A percentile compares a stretch with the other conserved stretches of the same genome.
phyloP scores from a whole-genome alignment of 2,113 vertebrate genomes.

The Coracopsis vasa region DNA sequence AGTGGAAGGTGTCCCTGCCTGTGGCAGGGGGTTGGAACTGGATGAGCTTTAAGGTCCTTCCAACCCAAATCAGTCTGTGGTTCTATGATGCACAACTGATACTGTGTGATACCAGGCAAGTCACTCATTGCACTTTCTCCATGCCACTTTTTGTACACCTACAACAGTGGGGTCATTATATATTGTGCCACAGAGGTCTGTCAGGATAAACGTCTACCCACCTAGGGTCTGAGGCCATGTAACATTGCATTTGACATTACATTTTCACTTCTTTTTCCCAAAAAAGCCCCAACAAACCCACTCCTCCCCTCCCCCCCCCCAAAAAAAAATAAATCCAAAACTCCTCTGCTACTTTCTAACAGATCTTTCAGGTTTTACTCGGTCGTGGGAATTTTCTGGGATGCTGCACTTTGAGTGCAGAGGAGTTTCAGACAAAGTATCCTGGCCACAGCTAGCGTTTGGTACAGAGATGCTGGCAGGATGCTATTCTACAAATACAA shows the following conservation, averaged over 20 bases:
- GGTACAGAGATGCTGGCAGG: neutral
- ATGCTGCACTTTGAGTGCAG: neutral
- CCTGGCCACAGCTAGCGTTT: neutral
- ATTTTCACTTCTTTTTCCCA: neutral
- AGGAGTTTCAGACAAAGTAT: neutral
- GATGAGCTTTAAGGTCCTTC: neutral
- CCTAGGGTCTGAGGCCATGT: neutral
- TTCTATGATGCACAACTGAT: neutral
- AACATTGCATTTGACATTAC: neutral
- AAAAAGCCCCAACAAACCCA: neutral
- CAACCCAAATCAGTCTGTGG: neutral
- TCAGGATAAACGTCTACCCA: neutral
- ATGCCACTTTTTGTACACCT: neutral
- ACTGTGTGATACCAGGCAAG: neutral
- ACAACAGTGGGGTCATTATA: accelerated
- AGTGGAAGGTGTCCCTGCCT: neutral
- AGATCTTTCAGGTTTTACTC: neutral
- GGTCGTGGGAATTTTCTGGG: neutral
- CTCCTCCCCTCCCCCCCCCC: no score
- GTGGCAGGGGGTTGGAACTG: neutral
- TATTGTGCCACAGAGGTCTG: neutral
- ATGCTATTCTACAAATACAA: neutral
- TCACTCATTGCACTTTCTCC: neutral
- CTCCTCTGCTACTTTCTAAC: accelerated
- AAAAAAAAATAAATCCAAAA: neutral